Conservation (phyloP, 2,113 vertebrate genomes). For the Ictalurus furcatus region DNA sequence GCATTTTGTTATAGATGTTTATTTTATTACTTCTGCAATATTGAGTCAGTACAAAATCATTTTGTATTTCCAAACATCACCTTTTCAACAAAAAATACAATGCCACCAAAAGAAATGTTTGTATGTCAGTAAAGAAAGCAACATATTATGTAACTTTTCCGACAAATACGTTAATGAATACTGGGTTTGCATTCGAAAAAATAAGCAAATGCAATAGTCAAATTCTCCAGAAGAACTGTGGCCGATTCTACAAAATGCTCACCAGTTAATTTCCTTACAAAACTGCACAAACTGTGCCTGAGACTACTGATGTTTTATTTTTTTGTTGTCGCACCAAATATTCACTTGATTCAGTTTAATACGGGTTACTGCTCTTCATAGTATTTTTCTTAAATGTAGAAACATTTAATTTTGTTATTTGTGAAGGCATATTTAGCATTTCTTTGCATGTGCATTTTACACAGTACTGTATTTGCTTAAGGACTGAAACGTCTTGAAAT, state of each 20-base stretch:
- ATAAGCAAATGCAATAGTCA: neutral
- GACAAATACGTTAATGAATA: neutral
- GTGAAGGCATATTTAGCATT: no score
- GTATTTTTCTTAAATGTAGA: neutral
- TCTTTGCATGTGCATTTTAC: neutral
- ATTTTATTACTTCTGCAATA: no score
- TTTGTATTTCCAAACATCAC: no score
- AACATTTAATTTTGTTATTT: neutral
- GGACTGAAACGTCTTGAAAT: neutral
- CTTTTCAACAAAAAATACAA: no score
- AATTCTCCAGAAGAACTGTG: neutral
- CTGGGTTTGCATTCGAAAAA: neutral
- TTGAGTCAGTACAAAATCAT: no score
- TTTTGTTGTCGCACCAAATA: neutral
- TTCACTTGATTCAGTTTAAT: neutral
- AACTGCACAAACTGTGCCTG: neutral
- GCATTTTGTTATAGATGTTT: no score
- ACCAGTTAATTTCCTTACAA: neutral
- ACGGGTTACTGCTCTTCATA: neutral
- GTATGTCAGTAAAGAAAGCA: no score
- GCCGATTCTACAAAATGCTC: neutral
- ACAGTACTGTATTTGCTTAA: neutral
- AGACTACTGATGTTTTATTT: neutral
- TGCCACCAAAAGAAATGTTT: no score
- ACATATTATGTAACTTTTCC: neutral